phyloP scores from a whole-genome alignment of 35 echinoderm and acorn worm genomes.

The Apostichopus japonicus region DNA sequence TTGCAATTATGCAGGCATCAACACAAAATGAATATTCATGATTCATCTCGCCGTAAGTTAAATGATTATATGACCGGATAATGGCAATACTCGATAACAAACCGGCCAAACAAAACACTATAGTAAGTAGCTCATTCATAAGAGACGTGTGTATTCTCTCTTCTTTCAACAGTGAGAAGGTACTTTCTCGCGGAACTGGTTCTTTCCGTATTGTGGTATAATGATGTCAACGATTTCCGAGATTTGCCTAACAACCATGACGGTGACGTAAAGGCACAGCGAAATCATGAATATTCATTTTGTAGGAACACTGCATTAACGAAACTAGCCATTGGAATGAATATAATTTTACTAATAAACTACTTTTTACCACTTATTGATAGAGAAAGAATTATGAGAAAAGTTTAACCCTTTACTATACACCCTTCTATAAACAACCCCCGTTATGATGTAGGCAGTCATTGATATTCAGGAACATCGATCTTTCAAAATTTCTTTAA shows the following conservation, averaged over 20 bases:
- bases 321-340: slow-evolving; percentile 36
- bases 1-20: neutral
- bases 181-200: too few species aligned
- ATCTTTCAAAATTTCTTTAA: neutral
- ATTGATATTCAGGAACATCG: neutral
- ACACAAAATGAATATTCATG: slow-evolving; percentile 16
- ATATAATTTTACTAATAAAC: slow-evolving; percentile 35
- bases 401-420: neutral
- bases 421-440: neutral
- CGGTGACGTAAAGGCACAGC: too few species aligned
- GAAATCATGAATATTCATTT: slow-evolving; percentile 18
- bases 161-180: too few species aligned
- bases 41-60: too few species aligned
- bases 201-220: too few species aligned
- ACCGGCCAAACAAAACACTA: too few species aligned
- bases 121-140: too few species aligned
- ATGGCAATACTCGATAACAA: too few species aligned
- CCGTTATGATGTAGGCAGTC: slow-evolving; percentile 4
- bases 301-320: neutral
- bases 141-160: too few species aligned
- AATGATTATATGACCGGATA: too few species aligned
- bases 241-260: too few species aligned
- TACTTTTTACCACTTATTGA: neutral
- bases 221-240: too few species aligned
- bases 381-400: slow-evolving; percentile 6